These are phyloP conservation scores for Phycodurus eques DNA, from an alignment of 2,113 vertebrate genomes.

Conservation along the genomic window DNA sequence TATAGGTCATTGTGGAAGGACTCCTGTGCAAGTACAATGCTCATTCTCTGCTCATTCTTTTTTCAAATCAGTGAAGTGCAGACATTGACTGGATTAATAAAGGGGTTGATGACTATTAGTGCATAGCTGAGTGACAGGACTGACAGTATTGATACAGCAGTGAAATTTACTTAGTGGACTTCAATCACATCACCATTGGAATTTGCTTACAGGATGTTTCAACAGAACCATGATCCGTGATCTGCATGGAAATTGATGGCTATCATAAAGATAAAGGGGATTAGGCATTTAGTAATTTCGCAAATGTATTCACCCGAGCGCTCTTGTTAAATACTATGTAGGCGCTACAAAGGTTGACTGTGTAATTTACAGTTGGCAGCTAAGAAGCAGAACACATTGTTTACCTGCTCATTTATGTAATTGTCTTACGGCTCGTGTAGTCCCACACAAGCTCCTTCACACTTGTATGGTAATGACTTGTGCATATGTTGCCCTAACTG, in stretches of 20 bases:
- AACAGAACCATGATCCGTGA: constrained; percentile 1
- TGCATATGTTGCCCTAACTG: constrained; percentile 36
- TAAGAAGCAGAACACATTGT: neutral
- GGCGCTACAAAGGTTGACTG: neutral
- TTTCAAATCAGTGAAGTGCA: constrained; percentile 24
- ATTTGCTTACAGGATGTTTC: neutral
- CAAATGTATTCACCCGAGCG: neutral
- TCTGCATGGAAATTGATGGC: neutral
- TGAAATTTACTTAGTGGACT: neutral
- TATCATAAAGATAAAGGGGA: neutral
- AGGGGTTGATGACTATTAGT: constrained; percentile 2
- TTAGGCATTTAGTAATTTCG: neutral
- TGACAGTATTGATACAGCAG: neutral
- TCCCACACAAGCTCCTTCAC: neutral
- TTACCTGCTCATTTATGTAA: neutral
- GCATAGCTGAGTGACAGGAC: neutral
- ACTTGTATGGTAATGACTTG: constrained; percentile 34
- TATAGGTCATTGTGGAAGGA: constrained; percentile 43
- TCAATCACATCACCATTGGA: neutral
- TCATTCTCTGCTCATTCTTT: neutral
- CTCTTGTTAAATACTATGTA: neutral
- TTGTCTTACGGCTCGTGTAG: neutral
- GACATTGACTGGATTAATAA: constrained; percentile 16
- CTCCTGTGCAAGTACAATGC: constrained; percentile 37
- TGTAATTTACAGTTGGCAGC: neutral